Percentiles rank a stretch among this genome's conserved stretches.
Evolutionary conservation across 1,140 invertebrate species (phyloP).

Genomic region (Acromyrmex echinatior): DNA sequence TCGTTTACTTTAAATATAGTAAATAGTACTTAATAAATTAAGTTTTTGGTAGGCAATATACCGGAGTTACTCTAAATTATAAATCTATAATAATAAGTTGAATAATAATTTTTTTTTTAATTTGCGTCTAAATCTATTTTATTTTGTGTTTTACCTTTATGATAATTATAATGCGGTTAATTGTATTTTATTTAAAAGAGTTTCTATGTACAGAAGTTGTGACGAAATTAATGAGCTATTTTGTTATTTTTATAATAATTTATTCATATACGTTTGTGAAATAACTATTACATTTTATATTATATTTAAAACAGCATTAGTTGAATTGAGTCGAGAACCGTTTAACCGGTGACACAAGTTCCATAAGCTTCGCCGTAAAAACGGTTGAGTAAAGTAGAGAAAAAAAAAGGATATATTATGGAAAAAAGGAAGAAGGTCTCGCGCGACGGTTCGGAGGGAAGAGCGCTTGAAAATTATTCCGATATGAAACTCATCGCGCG

Average conservation of each 20-base stretch:
- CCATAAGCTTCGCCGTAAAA: constrained; percentile 57
- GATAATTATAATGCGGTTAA: not conserved
- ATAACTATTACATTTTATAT: not conserved
- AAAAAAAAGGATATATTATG: constrained; percentile 47
- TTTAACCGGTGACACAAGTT: constrained; percentile 29
- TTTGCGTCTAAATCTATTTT: not conserved
- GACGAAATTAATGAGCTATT: not conserved
- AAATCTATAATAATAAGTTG: not conserved
- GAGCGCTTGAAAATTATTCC: constrained; percentile 84
- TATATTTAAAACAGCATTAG: not conserved
- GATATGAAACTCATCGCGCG: constrained; percentile 86
- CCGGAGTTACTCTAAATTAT: not conserved
- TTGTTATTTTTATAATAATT: not conserved
- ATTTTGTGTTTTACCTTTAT: not conserved
- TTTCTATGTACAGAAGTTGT: not conserved
- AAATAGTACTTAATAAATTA: no score
- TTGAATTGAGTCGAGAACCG: constrained; percentile 16
- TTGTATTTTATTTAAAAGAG: not conserved
- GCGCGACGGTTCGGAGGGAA: constrained; percentile 40
- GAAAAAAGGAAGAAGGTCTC: constrained; percentile 30
- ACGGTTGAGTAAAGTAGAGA: constrained; percentile 42
- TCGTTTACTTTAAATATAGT: no score
- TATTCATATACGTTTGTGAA: not conserved
- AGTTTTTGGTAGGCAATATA: no score
- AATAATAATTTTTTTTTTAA: constrained; percentile 7